Base-by-base conservation (phyloP, 2,888 invertebrate genomes). In the Sisyra terminalis region DNA sequence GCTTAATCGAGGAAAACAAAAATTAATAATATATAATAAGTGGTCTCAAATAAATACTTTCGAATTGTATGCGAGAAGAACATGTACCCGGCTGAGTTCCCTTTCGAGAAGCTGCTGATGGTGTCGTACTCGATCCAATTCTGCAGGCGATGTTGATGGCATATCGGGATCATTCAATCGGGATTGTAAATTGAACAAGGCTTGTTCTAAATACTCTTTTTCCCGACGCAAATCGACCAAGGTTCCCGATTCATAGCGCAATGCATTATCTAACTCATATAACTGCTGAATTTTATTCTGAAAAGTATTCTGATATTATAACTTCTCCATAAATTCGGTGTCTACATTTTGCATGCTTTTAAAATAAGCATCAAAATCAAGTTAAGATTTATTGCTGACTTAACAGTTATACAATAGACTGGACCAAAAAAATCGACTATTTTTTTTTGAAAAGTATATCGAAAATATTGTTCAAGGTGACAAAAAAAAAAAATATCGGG, bases 51-150 rank as follows among this genome's bases (percentile, higher is more conserved):
- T 67, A 65, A 66, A 68, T 73, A 86, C 86, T 79, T 88, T 88
- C 54, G 89, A 89, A 70, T 89, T 87, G 66, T 87, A 83, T 49
- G 89, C 88, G 55, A 92, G 65, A 65, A 89, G 75, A 47, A 82
- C 77, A 60, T 88, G 80, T 44, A 90, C 87, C 46, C 85, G 70
- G 49, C 83, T 80, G 48, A 92, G 61, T 60, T 92, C 90, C 45
- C 78, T 71, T 60, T 84, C 83, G 45, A 84, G 60, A 41, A 77
- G 67, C 38, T 72, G 66, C 55, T 81, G 80, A 54, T 83, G 81
- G 51, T 77, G 74, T 50, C 73, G 66, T 49, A 80, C 75, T 42
- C 73, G 70, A 55, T 80, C 79, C 44, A 77, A 60, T 48, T 75
- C 77, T 45, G 69, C 67, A 14, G 76, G 73, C 56, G 67, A 69